Base-by-base conservation (phyloP, 2,888 invertebrate species). In the Phanerotoma sp. region DNA sequence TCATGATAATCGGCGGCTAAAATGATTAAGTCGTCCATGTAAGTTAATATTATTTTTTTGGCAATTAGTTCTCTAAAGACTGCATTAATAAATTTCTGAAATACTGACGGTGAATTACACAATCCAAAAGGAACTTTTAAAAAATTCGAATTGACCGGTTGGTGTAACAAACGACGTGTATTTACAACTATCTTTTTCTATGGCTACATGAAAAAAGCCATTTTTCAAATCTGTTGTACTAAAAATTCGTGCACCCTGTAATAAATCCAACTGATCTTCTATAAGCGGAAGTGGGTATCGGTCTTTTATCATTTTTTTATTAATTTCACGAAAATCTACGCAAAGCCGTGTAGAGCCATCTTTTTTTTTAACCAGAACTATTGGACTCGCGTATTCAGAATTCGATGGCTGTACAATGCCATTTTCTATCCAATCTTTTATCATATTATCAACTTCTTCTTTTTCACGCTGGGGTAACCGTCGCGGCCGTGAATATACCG, bases 261-360 rank as follows among this genome's bases (percentile, higher is more conserved):
- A 10, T 18, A 4, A 5, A 3, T 71, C 65, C 3, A 75, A 22
- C 45, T 66, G 66, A 38, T 73, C 72, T 11, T 72, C 60, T 9
- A 65, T 58, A 4, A 61, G 37, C 7, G 63, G 61, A n/a, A n/a
- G n/a, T n/a, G n/a, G n/a, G n/a, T n/a, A n/a, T n/a, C n/a, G n/a
- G n/a, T n/a, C n/a, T n/a, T n/a, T n/a, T n/a, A n/a, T n/a, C n/a
- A 74, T 68, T 56, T 70, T 68, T 13, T 56, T 54, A 60, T 78
- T 78, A 2, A 77, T 42, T 20, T 61, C 57, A 9, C 78, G 52
- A 56, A 72, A 79, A 52, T 79, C 77, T 0, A 78, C 64, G 56
- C 76, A 78, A 9, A 70, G 47, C 38, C 68, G 48, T 10, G 53
- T 52, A 5, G 61, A 37, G 2, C 63, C 62, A 11, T 66, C 60